A percentile compares a stretch with the other conserved stretches of the same genome.
Conservation (phyloP, 1,140 invertebrate genomes). For the Luehdorfia chinensis region DNA sequence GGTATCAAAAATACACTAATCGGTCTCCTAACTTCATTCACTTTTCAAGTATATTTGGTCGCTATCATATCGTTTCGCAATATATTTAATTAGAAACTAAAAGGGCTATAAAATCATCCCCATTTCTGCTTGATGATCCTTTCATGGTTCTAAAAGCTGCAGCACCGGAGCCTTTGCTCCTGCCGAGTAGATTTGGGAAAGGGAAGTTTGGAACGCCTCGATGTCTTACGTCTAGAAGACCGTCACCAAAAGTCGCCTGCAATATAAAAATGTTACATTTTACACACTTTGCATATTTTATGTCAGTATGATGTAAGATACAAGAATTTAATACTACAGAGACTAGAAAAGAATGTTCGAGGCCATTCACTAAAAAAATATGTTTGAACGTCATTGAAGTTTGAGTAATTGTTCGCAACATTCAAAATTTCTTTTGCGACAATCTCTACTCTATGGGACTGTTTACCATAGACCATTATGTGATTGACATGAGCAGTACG, state of each 20-base stretch:
- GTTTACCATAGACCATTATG: too few relatives aligned
- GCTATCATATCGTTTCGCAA: constrained; percentile 2
- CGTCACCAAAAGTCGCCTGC: constrained; percentile 50
- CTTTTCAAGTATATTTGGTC: constrained; percentile 1
- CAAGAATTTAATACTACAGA: too few relatives aligned
- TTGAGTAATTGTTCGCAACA: too few relatives aligned
- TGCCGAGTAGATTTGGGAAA: constrained; percentile 41
- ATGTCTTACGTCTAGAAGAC: constrained; percentile 52
- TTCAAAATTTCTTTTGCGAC: too few relatives aligned
- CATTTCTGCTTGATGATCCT: constrained; percentile 18
- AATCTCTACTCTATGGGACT: too few relatives aligned
- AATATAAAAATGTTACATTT: constrained; percentile 24
- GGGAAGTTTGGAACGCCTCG: constrained; percentile 55
- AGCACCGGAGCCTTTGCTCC: constrained; percentile 48
- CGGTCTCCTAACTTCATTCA: not conserved
- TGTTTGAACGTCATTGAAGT: too few relatives aligned
- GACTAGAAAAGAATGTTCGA: not conserved
- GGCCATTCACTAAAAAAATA: not conserved
- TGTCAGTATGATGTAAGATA: too few relatives aligned
- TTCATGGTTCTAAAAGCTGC: constrained; percentile 40
- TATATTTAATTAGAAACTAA: constrained; percentile 43
- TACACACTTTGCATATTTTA: too few relatives aligned
- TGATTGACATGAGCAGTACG: too few relatives aligned
- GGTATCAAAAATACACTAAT: constrained; percentile 10
- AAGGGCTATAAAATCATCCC: constrained; percentile 54